Evolutionary conservation across 2,888 invertebrate species (phyloP).

Genomic region (Spilarctia lutea): DNA sequence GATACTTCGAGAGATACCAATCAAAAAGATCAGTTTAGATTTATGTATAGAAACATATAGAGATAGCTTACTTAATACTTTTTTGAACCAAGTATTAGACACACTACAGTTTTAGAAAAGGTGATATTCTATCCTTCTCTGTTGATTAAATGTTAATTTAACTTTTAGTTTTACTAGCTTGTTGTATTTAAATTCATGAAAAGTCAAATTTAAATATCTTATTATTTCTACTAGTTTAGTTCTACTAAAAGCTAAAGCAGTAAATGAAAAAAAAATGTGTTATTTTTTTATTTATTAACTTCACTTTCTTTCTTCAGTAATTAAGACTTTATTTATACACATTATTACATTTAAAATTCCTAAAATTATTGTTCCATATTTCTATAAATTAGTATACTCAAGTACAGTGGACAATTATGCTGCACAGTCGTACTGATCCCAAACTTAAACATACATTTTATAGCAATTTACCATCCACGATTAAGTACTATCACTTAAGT

Average conservation of each 20-base stretch:
- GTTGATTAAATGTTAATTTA: conserved; percentile 14
- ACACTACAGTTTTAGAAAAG: too few relatives aligned
- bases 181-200: conserved; percentile 23
- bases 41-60: too few relatives aligned
- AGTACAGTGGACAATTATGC: conserved; percentile 8
- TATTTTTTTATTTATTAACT: too few relatives aligned
- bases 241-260: too few relatives aligned
- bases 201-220: neutral
- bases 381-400: conserved; percentile 24
- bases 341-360: neutral
- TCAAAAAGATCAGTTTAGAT: too few relatives aligned
- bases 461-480: neutral
- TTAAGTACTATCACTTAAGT: neutral
- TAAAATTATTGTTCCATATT: neutral
- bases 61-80: too few relatives aligned
- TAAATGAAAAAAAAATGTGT: too few relatives aligned
- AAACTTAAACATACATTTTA: neutral
- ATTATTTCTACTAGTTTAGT: too few relatives aligned
- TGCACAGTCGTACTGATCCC: neutral
- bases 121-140: neutral
- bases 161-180: conserved; percentile 14
- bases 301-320: neutral
- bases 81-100: too few relatives aligned
- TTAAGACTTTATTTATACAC: neutral
- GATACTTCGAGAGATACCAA: too few relatives aligned